These are phyloP conservation scores for Philypnodon macrostomus DNA, from an alignment of 2,797 vertebrate species.

Conservation along the genomic window DNA sequence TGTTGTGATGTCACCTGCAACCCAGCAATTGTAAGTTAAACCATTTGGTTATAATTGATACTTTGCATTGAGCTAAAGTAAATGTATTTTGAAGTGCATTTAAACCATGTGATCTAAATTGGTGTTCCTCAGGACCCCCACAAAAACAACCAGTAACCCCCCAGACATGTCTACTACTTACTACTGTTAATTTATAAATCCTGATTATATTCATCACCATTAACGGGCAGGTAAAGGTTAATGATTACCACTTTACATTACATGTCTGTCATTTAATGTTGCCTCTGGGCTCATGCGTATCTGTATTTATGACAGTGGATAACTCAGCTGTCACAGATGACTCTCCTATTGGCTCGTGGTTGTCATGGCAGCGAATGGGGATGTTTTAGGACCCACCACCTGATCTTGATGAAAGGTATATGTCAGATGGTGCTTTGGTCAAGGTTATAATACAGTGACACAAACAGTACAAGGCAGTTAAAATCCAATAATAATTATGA, in stretches of 20 bases:
- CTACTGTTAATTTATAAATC: neutral
- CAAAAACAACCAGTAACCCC: neutral
- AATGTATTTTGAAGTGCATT: no score
- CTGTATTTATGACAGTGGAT: neutral
- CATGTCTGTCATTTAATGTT: slow-evolving; percentile 3
- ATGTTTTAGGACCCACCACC: slow-evolving; percentile 1
- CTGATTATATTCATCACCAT: neutral
- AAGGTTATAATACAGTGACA: neutral
- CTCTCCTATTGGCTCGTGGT: slow-evolving; percentile 3
- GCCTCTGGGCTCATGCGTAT: neutral
- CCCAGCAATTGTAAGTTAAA: no score
- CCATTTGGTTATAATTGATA: no score
- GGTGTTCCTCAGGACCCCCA: no score
- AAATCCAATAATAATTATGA: no score
- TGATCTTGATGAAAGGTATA: neutral
- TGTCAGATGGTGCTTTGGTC: no score
- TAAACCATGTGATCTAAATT: no score
- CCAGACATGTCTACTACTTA: slow-evolving; percentile 2
- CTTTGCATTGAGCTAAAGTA: no score
- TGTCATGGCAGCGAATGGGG: slow-evolving; percentile 20
- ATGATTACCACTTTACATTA: slow-evolving; percentile 6
- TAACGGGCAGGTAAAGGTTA: slow-evolving; percentile 8
- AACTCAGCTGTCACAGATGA: neutral
- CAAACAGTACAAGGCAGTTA: neutral
- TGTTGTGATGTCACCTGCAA: no score